phyloP scores from a whole-genome alignment of 1,140 invertebrate species.

The Macrobrachium rosenbergii region DNA sequence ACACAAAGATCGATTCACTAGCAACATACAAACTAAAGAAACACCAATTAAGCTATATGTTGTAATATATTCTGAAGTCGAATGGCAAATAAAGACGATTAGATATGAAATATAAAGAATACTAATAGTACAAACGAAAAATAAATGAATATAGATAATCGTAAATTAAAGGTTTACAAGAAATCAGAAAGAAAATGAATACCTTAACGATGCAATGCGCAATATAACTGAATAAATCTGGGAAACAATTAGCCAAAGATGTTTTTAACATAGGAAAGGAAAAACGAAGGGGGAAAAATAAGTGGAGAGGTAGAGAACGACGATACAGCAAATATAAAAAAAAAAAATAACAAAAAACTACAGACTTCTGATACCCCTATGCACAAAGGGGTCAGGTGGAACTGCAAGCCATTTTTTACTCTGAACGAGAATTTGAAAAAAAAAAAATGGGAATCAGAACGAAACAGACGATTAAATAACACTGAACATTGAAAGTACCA shows the following conservation, averaged over 20 bases:
- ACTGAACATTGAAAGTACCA: no score
- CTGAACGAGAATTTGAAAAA: no score
- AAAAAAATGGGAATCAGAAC: no score
- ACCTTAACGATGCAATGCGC: not conserved
- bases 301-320: no score
- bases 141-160: not conserved
- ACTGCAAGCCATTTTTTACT: no score
- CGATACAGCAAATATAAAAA: not conserved
- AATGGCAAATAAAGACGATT: not conserved
- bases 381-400: no score
- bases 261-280: not conserved
- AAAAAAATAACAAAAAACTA: not conserved
- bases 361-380: not conserved
- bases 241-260: not conserved
- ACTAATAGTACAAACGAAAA: not conserved
- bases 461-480: no score
- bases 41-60: not conserved
- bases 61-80: not conserved
- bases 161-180: not conserved
- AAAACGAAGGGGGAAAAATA: not conserved
- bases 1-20: not conserved
- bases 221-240: not conserved
- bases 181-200: not conserved
- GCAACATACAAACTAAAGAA: not conserved
- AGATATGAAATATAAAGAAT: not conserved